These are phyloP conservation scores for Epinephelus malabaricus DNA, from an alignment of 2,797 vertebrate species.

Conservation along the genomic window DNA sequence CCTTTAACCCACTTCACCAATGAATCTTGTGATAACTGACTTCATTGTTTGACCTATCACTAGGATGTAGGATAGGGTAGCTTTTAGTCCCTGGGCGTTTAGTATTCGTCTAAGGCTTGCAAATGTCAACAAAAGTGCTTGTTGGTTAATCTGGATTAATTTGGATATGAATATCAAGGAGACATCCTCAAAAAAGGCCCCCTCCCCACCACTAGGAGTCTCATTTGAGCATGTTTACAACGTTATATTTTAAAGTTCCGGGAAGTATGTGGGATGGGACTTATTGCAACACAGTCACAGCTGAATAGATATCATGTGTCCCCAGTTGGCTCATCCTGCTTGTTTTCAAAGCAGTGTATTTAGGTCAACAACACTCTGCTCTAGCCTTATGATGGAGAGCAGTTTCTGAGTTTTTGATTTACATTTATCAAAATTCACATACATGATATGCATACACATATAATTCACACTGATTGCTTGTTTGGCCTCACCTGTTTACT, in stretches of 20 bases:
- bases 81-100: neutral
- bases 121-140: neutral
- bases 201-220: neutral
- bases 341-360: slow-evolving; percentile 76
- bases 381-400: slow-evolving; percentile 14
- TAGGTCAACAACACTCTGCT: slow-evolving; percentile 67
- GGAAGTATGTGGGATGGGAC: slow-evolving; percentile 41
- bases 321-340: slow-evolving; percentile 51
- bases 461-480: neutral
- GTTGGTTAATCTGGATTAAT: neutral
- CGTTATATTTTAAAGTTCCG: slow-evolving; percentile 30
- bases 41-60: neutral
- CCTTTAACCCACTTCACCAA: slow-evolving; percentile 62
- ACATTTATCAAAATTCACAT: neutral
- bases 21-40: slow-evolving; percentile 5
- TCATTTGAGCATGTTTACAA: slow-evolving; percentile 21
- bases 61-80: neutral
- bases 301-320: slow-evolving; percentile 75
- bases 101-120: neutral
- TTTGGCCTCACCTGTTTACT: neutral
- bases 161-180: neutral
- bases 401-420: slow-evolving; percentile 18
- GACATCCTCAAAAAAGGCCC: rapidly evolving
- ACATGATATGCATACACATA: neutral
- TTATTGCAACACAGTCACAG: slow-evolving; percentile 66